Evolutionary conservation across 2,797 vertebrate species (phyloP).

Genomic region (Dallia pectoralis): DNA sequence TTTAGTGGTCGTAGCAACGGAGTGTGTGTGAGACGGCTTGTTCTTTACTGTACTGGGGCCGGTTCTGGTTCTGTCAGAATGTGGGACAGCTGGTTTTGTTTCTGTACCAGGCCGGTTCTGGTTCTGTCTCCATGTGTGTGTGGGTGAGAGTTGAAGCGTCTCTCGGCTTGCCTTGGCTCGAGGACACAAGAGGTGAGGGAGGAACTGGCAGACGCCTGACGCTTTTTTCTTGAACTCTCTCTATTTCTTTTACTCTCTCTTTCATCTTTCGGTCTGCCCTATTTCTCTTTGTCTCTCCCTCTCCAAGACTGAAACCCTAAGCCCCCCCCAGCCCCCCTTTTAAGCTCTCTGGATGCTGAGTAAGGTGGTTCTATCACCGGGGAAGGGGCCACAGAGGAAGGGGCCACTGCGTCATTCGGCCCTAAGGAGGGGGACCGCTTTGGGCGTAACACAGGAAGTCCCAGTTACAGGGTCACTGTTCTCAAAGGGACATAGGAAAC

Average conservation of each 20-base stretch:
- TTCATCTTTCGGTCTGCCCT: not conserved
- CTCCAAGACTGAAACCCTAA: not conserved
- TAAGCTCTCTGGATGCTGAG: not conserved
- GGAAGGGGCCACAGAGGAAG: not conserved
- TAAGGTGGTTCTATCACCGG: not conserved
- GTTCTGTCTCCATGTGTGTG: conserved; percentile 64
- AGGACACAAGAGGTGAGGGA: conserved; percentile 63
- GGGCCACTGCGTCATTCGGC: not conserved
- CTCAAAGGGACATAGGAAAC: not conserved
- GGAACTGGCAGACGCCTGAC: conserved; percentile 68
- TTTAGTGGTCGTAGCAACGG: conserved; percentile 37
- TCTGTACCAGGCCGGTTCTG: conserved; percentile 44
- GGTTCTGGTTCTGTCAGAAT: conserved; percentile 33
- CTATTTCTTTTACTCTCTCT: conserved; percentile 6
- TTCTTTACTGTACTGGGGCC: not conserved
- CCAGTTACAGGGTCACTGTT: conserved; percentile 4
- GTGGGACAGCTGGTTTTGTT: conserved; percentile 44
- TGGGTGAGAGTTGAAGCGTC: conserved; percentile 77
- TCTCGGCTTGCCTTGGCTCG: conserved; percentile 74
- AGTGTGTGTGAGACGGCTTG: conserved; percentile 21
- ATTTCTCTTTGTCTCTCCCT: not conserved
- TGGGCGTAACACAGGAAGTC: conserved; percentile 4
- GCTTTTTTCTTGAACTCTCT: conserved; percentile 29
- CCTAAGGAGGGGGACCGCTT: conserved; percentile 25
- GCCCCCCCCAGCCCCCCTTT: not conserved